Evolutionary conservation across 2,113 vertebrate genomes (phyloP).

Genomic region (Pionites leucogaster): DNA sequence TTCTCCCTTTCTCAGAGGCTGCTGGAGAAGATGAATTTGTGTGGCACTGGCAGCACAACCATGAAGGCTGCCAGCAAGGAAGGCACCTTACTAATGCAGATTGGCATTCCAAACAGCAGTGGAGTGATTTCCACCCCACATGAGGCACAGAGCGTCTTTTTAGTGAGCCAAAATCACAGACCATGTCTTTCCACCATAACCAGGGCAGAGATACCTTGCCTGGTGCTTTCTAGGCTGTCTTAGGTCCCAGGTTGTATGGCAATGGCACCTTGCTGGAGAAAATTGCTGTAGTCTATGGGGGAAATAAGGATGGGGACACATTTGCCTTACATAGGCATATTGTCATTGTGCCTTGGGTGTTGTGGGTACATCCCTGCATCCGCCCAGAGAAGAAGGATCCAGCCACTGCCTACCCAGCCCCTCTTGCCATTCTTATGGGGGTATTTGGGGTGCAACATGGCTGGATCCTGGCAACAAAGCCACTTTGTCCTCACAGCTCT

Average conservation of each 20-base stretch:
- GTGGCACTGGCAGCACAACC: not conserved
- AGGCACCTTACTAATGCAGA: not conserved
- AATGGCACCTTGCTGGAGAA: not conserved
- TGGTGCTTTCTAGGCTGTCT: not conserved
- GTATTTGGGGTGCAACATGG: rapidly evolving
- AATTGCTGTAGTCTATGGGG: not conserved
- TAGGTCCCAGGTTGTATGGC: rapidly evolving
- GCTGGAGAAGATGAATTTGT: not conserved
- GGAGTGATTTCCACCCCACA: not conserved
- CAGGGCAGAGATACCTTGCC: not conserved
- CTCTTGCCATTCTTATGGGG: not conserved
- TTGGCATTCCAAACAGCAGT: not conserved
- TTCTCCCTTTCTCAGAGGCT: not conserved
- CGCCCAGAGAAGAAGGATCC: not conserved
- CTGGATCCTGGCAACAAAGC: not conserved
- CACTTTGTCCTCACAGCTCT: rapidly evolving
- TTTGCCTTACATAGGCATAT: rapidly evolving
- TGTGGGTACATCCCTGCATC: not conserved
- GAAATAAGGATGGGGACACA: rapidly evolving
- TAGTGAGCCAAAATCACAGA: not conserved
- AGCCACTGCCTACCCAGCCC: not conserved
- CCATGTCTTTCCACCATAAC: rapidly evolving
- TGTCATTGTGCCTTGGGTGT: not conserved
- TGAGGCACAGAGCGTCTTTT: not conserved
- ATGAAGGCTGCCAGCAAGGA: not conserved